Conservation (phyloP, 2,797 vertebrate genomes). For the Mormyrops boulengeri region DNA sequence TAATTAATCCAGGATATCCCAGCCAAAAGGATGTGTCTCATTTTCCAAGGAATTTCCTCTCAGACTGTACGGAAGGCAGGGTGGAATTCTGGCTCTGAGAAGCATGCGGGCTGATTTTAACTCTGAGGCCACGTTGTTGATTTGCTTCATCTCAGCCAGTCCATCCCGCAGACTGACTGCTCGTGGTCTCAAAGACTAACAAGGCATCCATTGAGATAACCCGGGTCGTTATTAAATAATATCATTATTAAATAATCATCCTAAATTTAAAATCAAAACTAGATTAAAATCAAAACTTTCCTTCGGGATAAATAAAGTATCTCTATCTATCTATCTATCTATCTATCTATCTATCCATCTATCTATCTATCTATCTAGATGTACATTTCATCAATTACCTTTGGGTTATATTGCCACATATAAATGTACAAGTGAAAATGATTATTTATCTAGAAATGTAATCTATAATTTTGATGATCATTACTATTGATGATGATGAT, state of each 20-base stretch:
- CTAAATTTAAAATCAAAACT: not conserved
- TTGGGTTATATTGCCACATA: not conserved
- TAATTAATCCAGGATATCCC: constrained; percentile 40
- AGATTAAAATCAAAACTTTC: not conserved
- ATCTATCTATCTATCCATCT: too few relatives aligned
- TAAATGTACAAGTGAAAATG: not conserved
- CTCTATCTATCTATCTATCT: too few relatives aligned
- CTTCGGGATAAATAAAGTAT: too few relatives aligned
- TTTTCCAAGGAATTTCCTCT: constrained; percentile 39
- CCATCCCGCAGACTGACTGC: constrained; percentile 1
- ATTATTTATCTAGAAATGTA: not conserved
- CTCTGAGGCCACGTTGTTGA: constrained; percentile 17
- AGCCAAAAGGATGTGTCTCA: constrained; percentile 37
- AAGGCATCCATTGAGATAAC: not conserved
- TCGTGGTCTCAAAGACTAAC: not conserved
- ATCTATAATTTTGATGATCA: not conserved
- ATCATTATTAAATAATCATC: not conserved
- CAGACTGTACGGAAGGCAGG: constrained; percentile 2
- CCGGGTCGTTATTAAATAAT: not conserved
- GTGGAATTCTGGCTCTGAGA: constrained; percentile 1
- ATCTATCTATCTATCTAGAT: not conserved
- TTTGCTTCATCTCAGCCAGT: constrained; percentile 4
- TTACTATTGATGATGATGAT: not conserved
- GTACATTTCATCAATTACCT: not conserved
- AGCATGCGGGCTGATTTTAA: constrained; percentile 22